Evolutionary conservation across 2,888 invertebrate genomes (phyloP), one percentile per base, ranked within the genome.

Genomic region (Dynastes tityus): DNA sequence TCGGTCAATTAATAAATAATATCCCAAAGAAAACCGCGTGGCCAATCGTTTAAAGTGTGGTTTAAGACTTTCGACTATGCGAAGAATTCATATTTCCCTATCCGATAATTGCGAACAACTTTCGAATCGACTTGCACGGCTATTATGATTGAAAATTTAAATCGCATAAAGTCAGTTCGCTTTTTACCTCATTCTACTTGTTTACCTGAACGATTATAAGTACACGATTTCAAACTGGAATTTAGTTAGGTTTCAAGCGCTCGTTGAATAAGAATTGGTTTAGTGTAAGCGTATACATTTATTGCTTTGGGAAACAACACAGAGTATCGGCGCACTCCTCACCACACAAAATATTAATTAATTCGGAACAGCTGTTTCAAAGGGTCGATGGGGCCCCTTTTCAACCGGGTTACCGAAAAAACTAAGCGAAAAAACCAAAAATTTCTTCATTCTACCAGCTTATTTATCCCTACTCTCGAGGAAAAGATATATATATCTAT

Each of bases 141-240:
- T 51, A 68, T 51, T 68, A 68, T 68, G 13, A 68, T 51, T 68
- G 68, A 68, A 49, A 68, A 68, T 68, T 68, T 49, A 68, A 68
- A 68, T 68, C 22, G 49, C 13, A 32, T 53, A 63, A 11, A 63
- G 63, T 29, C 16, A 13, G 29, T 29, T 63, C 29, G 29, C 63
- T 63, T 63, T 63, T 55, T 63, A 58, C 5, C 55, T 32, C 2
- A 32, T 32, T 63, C 63, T 4, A 13, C 29, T 29, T 68, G 51
- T 68, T 68, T 51, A 68, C 67, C 11, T 27, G 22, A 27, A 68
- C 49, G 9, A 22, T 22, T 22, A 61, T 27, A 61, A 61, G 22
- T 4, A 16, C 16, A 49, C 49, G 51, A 68, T 68, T 68, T 49
- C 22, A 9, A 49, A 45, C 45, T 27, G 49, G 45, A 68, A 68